Percentiles rank a stretch among this genome's conserved stretches.
Evolutionary conservation across 2,797 vertebrate genomes (phyloP).

Genomic region (Sibirionetta formosa): DNA sequence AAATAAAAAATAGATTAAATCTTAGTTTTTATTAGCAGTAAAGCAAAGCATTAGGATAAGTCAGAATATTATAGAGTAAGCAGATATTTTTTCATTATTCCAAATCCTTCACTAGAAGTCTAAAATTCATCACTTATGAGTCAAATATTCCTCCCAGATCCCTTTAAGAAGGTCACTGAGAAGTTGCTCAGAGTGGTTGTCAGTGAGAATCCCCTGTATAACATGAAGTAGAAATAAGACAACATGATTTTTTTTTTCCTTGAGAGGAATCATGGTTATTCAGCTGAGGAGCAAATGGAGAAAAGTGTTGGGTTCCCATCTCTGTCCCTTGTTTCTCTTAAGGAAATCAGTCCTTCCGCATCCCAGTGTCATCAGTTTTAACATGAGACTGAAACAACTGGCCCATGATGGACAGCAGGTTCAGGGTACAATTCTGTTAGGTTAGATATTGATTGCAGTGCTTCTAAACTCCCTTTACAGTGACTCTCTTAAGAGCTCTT

Average conservation of each 20-base stretch:
- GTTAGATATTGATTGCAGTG: not conserved
- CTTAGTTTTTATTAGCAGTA: constrained; percentile 27
- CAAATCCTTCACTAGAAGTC: constrained; percentile 47
- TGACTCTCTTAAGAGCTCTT: not conserved
- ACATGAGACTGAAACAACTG: accelerated
- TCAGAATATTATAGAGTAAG: constrained; percentile 32
- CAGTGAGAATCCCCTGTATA: not conserved
- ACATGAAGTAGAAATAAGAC: not conserved
- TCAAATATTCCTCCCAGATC: constrained; percentile 29
- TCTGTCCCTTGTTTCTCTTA: not conserved
- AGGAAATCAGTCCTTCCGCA: not conserved
- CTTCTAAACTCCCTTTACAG: not conserved
- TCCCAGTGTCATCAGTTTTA: not conserved
- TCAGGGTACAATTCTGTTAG: not conserved
- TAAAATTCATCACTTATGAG: constrained; percentile 43
- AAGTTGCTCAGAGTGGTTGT: constrained; percentile 12
- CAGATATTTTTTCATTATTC: constrained; percentile 53
- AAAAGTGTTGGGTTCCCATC: not conserved
- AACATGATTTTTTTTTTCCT: constrained; percentile 1
- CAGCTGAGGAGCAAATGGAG: not conserved
- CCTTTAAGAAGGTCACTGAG: constrained; percentile 51
- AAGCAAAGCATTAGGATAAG: constrained; percentile 43
- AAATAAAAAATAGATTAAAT: not conserved
- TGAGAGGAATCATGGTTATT: not conserved
- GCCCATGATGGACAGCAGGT: not conserved